Percentiles rank a stretch among this genome's conserved stretches.
Conservation (phyloP, 2,888 invertebrate genomes). For the Melinaea marsaeus region DNA sequence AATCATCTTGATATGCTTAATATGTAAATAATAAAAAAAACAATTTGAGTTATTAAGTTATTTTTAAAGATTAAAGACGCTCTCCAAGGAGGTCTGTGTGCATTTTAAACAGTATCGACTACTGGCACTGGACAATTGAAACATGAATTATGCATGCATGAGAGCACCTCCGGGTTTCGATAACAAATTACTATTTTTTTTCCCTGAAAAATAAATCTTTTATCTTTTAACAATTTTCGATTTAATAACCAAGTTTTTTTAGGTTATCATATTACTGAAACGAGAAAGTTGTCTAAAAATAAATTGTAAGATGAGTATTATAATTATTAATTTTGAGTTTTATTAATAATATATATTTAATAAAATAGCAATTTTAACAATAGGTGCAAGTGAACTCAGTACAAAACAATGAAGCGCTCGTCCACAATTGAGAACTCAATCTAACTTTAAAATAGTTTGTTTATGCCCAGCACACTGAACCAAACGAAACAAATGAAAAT, state of each 20-base stretch:
- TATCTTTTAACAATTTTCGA: too few species aligned
- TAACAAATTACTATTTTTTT: neutral
- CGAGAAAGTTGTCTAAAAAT: too few species aligned
- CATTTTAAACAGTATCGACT: constrained; percentile 15
- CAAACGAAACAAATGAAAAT: constrained; percentile 17
- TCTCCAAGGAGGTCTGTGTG: neutral
- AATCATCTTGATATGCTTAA: too few species aligned
- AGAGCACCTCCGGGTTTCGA: constrained; percentile 12
- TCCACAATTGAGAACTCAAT: constrained; percentile 53
- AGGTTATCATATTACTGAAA: too few species aligned
- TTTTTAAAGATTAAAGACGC: neutral
- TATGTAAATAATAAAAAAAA: neutral
- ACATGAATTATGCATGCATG: constrained; percentile 12
- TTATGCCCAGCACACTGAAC: constrained; percentile 39
- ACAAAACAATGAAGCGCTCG: constrained; percentile 37
- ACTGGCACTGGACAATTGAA: constrained; percentile 15
- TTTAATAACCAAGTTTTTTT: too few species aligned
- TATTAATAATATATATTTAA: too few species aligned
- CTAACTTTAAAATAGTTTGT: constrained; percentile 62
- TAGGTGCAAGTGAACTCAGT: neutral
- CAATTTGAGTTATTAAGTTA: neutral
- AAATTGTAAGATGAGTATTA: too few species aligned
- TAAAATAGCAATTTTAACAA: too few species aligned
- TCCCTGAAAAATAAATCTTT: neutral
- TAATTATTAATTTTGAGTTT: too few species aligned